phyloP scores from a whole-genome alignment of 2,888 invertebrate genomes.

The Cosmia pyralina region DNA sequence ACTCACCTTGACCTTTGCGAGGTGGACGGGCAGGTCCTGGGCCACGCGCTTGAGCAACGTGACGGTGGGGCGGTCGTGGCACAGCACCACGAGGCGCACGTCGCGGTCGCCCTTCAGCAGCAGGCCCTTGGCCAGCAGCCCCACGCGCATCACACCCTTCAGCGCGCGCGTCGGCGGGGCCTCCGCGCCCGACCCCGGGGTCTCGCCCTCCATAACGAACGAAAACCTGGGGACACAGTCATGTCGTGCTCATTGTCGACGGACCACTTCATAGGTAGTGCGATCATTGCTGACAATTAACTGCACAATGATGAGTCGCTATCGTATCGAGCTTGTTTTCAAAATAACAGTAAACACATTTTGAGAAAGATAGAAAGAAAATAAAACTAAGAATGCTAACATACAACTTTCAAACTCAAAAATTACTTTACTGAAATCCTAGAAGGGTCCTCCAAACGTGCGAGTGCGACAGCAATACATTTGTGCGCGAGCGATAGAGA shows the following conservation, averaged over 20 bases:
- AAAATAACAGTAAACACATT: neutral
- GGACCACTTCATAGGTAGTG: neutral
- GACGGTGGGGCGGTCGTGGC: conserved; percentile 97
- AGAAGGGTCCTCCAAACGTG: too few species aligned
- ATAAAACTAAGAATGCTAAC: neutral
- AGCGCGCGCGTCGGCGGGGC: conserved; percentile 92
- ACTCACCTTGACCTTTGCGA: conserved; percentile 89
- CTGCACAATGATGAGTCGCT: neutral
- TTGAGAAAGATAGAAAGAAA: neutral
- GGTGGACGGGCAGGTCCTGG: conserved; percentile 94
- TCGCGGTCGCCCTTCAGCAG: conserved; percentile 96
- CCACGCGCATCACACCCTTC: conserved; percentile 99
- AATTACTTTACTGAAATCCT: neutral
- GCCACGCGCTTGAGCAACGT: conserved; percentile 96
- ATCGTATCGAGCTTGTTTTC: neutral
- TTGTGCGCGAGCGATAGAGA: too few species aligned
- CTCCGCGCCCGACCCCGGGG: conserved; percentile 84
- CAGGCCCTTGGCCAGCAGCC: conserved; percentile 93
- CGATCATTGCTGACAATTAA: neutral
- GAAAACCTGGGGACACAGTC: conserved; percentile 77
- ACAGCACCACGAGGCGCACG: conserved; percentile 98
- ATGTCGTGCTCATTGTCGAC: too few species aligned
- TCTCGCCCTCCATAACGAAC: conserved; percentile 80
- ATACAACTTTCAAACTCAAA: neutral
- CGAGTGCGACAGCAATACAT: too few species aligned